phyloP scores from a whole-genome alignment of 2,888 invertebrate species.

The Plebejus melissa region DNA sequence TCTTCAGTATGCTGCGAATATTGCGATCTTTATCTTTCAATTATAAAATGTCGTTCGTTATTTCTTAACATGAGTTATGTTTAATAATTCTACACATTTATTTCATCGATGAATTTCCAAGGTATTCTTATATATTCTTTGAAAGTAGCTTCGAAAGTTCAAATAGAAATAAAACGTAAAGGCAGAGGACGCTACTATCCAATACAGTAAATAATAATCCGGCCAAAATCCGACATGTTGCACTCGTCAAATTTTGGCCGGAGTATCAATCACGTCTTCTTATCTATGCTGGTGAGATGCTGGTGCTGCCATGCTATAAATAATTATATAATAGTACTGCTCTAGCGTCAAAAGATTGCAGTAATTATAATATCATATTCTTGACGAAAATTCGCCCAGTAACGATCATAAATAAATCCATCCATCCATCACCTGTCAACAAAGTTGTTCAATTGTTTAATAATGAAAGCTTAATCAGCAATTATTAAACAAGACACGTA shows the following conservation, averaged over 20 bases:
- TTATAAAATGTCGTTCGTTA: constrained; percentile 1
- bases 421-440: neutral
- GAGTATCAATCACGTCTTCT: no score
- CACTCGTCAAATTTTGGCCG: no score
- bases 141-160: neutral
- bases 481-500: constrained; percentile 5
- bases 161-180: neutral
- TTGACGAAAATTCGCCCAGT: no score
- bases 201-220: no score
- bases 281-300: no score
- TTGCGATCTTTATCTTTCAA: constrained; percentile 17
- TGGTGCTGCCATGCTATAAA: no score
- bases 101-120: neutral
- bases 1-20: neutral
- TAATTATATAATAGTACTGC: no score
- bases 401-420: neutral
- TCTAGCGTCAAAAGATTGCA: no score
- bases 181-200: no score
- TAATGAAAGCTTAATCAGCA: neutral
- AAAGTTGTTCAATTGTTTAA: neutral
- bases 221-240: no score
- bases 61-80: neutral
- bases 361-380: no score
- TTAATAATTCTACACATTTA: neutral
- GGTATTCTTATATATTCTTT: neutral